Evolutionary conservation across 2,888 invertebrate genomes (phyloP).

Genomic region (Troglohyphantes excavatus): DNA sequence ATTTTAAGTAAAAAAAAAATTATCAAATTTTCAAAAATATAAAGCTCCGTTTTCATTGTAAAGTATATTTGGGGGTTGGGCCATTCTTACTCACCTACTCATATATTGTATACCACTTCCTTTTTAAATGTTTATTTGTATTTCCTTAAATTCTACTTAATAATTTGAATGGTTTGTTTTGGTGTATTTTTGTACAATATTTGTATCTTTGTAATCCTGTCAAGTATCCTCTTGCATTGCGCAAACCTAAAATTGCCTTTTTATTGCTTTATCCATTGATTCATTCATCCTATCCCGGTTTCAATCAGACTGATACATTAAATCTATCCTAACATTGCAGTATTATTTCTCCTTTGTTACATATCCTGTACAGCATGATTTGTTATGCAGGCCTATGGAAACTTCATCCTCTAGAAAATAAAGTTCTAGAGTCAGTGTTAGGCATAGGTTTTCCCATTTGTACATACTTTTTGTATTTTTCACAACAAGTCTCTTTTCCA

Average conservation of each 20-base stretch:
- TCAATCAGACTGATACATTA: not conserved
- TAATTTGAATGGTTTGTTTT: not conserved
- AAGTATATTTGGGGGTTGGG: no score
- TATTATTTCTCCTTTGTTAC: conserved; percentile 45
- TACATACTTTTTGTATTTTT: conserved; percentile 11
- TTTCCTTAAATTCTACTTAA: not conserved
- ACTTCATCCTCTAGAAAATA: not conserved
- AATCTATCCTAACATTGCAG: conserved; percentile 3
- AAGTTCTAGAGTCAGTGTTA: not conserved
- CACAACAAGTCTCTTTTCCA: not conserved
- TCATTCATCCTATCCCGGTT: conserved; percentile 13
- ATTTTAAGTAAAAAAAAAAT: no score
- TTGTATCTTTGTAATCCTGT: not conserved
- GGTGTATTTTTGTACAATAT: not conserved
- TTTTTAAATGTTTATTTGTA: no score
- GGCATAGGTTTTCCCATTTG: conserved; percentile 1
- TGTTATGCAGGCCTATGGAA: not conserved
- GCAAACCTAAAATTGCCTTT: not conserved
- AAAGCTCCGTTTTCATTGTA: no score
- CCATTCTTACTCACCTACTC: no score
- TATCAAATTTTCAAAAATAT: no score
- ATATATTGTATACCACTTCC: no score
- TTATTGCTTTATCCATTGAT: not conserved
- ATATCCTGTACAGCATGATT: conserved; percentile 34
- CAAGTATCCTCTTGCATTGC: not conserved